Evolutionary conservation across 2,797 vertebrate genomes (phyloP).

Genomic region (Arnoldichthys spilopterus): DNA sequence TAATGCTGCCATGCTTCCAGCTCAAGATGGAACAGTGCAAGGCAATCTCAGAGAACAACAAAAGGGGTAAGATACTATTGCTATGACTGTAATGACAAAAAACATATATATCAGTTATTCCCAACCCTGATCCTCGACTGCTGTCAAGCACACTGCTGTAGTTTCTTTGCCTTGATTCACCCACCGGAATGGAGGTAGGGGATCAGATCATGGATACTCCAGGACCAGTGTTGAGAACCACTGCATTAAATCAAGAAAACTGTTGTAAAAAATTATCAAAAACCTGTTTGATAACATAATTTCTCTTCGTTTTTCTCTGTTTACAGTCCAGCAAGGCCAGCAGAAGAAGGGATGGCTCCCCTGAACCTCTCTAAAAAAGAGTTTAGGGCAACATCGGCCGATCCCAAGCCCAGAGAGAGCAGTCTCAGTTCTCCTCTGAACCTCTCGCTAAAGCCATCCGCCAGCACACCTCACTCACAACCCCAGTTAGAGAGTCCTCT

Average conservation of each 20-base stretch:
- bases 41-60: conserved; percentile 62
- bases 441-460: conserved; percentile 84
- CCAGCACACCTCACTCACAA: conserved; percentile 29
- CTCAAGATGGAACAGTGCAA: conserved; percentile 29
- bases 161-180: not conserved
- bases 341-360: conserved; percentile 69
- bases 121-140: not conserved
- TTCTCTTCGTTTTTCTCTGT: not conserved
- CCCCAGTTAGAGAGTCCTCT: conserved; percentile 37
- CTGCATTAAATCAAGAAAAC: not conserved
- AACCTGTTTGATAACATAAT: not conserved
- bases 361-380: conserved; percentile 90
- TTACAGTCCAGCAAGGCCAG: conserved; percentile 54
- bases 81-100: too few relatives aligned
- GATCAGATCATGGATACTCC: not conserved
- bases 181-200: too few relatives aligned
- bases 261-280: not conserved
- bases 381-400: conserved; percentile 50
- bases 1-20: conserved; percentile 6
- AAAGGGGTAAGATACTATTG: conserved; percentile 46
- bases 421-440: conserved; percentile 85
- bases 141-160: not conserved
- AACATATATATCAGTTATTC: not conserved
- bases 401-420: conserved; percentile 46
- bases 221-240: not conserved